These are phyloP conservation scores for Hozukius guyotensis DNA, from an alignment of 2,797 vertebrate species.

Conservation along the genomic window DNA sequence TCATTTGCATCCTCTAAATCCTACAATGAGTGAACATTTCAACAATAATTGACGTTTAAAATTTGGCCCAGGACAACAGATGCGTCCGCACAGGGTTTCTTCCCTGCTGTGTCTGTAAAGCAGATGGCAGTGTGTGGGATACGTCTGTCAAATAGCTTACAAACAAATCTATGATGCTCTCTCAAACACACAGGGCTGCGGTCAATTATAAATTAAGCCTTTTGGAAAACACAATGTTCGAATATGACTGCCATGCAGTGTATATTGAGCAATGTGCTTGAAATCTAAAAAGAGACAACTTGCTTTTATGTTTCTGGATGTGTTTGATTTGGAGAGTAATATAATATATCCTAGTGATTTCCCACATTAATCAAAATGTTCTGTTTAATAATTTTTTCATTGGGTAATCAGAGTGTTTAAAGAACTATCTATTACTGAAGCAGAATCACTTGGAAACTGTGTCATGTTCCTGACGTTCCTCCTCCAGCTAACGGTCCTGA, in stretches of 20 bases:
- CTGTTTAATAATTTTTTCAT: neutral
- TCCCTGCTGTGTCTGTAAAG: slow-evolving; percentile 44
- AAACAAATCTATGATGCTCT: slow-evolving; percentile 59
- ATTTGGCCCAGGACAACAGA: neutral
- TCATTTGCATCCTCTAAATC: neutral
- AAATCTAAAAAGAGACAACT: neutral
- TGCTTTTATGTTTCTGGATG: neutral
- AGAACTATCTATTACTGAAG: neutral
- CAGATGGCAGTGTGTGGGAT: slow-evolving; percentile 61
- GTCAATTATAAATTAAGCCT: slow-evolving; percentile 42
- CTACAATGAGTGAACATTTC: slow-evolving; percentile 16
- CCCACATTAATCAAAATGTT: neutral
- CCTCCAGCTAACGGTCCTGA: slow-evolving; percentile 89
- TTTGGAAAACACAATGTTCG: slow-evolving; percentile 31
- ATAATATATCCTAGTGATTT: neutral
- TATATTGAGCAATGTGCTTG: slow-evolving; percentile 36
- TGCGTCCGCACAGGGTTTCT: neutral
- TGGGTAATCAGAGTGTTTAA: neutral
- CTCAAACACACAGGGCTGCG: slow-evolving; percentile 52
- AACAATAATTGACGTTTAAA: slow-evolving; percentile 6
- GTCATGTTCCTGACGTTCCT: slow-evolving; percentile 79
- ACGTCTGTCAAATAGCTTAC: slow-evolving; percentile 48
- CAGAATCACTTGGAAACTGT: neutral
- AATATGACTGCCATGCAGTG: slow-evolving; percentile 14
- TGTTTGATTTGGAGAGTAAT: neutral